Evolutionary conservation across 1,140 invertebrate species (phyloP).

Genomic region (Oreohelix idahoensis): DNA sequence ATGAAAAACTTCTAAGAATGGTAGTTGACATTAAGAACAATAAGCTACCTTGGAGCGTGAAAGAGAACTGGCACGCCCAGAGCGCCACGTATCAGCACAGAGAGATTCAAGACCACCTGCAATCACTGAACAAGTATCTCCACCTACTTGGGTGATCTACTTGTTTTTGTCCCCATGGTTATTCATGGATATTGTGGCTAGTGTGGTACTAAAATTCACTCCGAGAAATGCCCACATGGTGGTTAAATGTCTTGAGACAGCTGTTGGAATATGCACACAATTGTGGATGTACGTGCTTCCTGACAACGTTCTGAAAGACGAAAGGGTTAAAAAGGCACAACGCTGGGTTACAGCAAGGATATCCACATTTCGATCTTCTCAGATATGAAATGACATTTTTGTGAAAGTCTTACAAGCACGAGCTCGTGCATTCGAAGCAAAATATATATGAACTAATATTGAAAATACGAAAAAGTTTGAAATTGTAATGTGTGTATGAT

Average conservation of each 20-base stretch:
- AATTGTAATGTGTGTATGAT: no score
- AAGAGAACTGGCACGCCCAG: neutral
- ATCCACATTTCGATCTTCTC: no score
- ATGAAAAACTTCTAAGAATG: neutral
- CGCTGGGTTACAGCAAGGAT: no score
- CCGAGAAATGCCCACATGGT: neutral
- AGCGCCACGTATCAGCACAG: no score
- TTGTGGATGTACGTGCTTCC: neutral
- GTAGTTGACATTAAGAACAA: neutral
- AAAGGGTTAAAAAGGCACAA: no score
- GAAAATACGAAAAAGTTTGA: no score
- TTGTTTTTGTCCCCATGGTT: neutral
- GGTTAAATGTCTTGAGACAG: neutral
- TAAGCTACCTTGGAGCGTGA: neutral
- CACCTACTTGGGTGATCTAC: neutral
- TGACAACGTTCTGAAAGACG: neutral
- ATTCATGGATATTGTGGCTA: neutral
- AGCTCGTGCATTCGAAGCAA: no score
- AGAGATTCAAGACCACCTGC: no score
- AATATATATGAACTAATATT: no score
- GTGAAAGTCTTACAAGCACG: no score
- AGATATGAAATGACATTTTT: no score
- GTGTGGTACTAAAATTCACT: neutral
- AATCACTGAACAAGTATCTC: neutral
- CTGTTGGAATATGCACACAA: neutral